These are phyloP conservation scores for Drosophila melanosoma DNA, from an alignment of 2,888 invertebrate genomes.

Conservation along the genomic window DNA sequence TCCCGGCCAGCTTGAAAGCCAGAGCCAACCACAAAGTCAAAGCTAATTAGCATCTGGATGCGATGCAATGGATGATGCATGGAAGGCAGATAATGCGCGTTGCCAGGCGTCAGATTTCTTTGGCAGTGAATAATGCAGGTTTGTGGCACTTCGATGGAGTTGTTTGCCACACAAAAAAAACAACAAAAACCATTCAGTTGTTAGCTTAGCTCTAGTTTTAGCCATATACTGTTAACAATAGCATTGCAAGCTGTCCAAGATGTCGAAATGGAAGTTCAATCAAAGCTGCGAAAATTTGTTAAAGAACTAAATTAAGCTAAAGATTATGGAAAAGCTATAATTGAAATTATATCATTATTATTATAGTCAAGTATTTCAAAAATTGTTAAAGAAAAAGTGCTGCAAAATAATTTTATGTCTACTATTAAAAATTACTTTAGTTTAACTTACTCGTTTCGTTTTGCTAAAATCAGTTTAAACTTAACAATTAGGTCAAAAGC, in stretches of 20 bases:
- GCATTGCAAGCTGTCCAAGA: not conserved
- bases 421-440: not conserved
- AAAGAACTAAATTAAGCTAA: not conserved
- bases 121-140: conserved; percentile 5
- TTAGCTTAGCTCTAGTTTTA: not conserved
- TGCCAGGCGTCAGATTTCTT: not conserved
- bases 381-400: not conserved
- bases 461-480: not conserved
- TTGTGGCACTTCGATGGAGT: not conserved
- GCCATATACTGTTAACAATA: not conserved
- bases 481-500: not conserved
- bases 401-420: not conserved
- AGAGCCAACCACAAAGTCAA: conserved; percentile 10
- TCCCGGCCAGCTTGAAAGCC: not conserved
- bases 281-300: not conserved
- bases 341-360: too few species aligned
- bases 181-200: not conserved
- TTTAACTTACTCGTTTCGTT: not conserved
- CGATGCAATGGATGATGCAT: conserved; percentile 6
- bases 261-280: not conserved
- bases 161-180: not conserved
- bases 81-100: conserved; percentile 8
- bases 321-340: not conserved
- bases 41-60: conserved; percentile 42
- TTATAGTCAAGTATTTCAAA: not conserved